A percentile compares a stretch with the other conserved stretches of the same genome.
Evolutionary conservation across 92 coral and sea anemone species (phyloP).

Genomic region (Zoanthus solanderi): DNA sequence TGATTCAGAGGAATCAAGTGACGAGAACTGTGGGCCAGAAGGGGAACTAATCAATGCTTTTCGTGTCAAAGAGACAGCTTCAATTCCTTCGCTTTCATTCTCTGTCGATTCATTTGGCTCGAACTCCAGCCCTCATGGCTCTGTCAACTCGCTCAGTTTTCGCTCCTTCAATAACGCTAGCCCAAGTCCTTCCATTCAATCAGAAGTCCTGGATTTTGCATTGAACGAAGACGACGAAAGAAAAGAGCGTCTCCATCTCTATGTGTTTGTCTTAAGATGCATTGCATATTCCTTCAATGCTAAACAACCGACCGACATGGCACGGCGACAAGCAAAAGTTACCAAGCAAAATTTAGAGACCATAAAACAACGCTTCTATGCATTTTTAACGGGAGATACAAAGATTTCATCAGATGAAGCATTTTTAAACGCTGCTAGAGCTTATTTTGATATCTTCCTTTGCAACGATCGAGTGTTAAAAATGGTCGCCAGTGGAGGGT

Average conservation of each 20-base stretch:
- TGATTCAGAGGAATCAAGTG: constrained; percentile 53
- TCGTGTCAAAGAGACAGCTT: constrained; percentile 9
- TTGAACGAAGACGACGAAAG: constrained; percentile 86
- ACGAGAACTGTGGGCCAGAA: constrained; percentile 34
- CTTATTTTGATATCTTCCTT: constrained; percentile 88
- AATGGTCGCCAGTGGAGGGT: constrained; percentile 93
- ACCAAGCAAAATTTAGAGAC: constrained; percentile 82
- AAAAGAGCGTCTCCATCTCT: constrained; percentile 83
- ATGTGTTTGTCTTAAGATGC: constrained; percentile 93
- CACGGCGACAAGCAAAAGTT: constrained; percentile 85
- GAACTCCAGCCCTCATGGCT: constrained; percentile 68
- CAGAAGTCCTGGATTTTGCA: constrained; percentile 56
- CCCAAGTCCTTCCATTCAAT: constrained; percentile 83
- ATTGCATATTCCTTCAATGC: constrained; percentile 95
- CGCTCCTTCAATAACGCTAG: constrained; percentile 43
- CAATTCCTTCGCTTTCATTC: constrained; percentile 23
- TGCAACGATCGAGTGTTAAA: constrained; percentile 91
- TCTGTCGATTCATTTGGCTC: constrained; percentile 21
- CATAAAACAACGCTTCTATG: constrained; percentile 81
- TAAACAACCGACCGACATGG: constrained; percentile 95
- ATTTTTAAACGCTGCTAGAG: constrained; percentile 85
- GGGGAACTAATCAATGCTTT: constrained; percentile 43
- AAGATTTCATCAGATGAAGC: constrained; percentile 93
- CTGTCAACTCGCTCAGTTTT: constrained; percentile 57
- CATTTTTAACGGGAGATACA: constrained; percentile 86